Evolutionary conservation across 2,113 vertebrate genomes (phyloP).

Genomic region (Coracopsis vasa): DNA sequence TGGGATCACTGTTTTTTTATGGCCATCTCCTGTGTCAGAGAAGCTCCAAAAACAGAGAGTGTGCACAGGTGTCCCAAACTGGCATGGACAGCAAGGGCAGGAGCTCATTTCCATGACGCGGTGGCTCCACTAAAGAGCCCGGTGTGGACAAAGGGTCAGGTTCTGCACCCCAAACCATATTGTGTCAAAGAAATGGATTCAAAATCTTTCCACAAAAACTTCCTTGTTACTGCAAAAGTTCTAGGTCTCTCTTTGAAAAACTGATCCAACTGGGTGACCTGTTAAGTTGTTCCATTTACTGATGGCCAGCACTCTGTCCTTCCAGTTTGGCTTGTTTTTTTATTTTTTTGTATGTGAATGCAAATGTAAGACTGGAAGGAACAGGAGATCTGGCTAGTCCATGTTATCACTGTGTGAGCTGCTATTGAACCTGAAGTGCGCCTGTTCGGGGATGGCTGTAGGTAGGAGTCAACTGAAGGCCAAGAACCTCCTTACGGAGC

Average conservation of each 20-base stretch:
- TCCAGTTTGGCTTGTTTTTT: neutral
- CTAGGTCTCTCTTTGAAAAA: neutral
- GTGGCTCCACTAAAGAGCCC: neutral
- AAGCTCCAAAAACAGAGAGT: neutral
- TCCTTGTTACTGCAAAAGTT: neutral
- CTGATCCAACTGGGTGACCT: neutral
- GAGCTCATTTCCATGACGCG: accelerated
- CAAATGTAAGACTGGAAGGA: neutral
- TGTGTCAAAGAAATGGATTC: neutral
- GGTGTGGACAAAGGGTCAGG: neutral
- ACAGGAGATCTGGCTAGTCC: neutral
- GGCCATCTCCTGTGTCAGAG: neutral
- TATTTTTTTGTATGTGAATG: neutral
- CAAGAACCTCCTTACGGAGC: neutral
- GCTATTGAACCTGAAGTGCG: neutral
- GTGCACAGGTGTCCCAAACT: accelerated
- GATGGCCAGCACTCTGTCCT: neutral
- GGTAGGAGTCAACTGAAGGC: neutral
- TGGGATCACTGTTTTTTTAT: neutral
- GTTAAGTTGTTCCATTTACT: neutral
- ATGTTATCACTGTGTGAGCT: accelerated
- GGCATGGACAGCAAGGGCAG: neutral
- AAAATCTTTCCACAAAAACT: neutral
- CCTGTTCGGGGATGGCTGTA: neutral
- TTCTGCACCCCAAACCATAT: neutral